Percentiles rank a stretch among this genome's conserved stretches.
Evolutionary conservation across 1,140 invertebrate genomes (phyloP).

Genomic region (Conus betulinus): DNA sequence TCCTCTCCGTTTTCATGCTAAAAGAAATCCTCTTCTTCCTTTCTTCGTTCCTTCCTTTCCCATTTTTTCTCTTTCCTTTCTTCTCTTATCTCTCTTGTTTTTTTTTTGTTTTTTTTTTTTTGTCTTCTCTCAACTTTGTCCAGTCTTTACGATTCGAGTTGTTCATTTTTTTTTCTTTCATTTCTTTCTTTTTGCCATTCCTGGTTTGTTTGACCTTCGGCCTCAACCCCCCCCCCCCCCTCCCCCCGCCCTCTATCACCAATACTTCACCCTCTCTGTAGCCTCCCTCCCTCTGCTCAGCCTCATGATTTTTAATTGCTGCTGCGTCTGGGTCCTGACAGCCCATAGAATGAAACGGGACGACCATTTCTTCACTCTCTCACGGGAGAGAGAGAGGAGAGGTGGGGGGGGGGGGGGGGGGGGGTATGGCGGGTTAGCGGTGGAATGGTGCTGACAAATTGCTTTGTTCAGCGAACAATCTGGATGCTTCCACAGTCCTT

Average conservation of each 20-base stretch:
- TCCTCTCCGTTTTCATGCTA: constrained; percentile 13
- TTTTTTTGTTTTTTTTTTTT: too few species aligned
- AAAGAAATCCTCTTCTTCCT: neutral
- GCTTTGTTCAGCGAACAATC: neutral
- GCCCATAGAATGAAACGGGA: too few species aligned
- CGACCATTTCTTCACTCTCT: too few species aligned
- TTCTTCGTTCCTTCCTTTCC: neutral
- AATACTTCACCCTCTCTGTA: neutral
- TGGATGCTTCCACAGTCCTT: neutral
- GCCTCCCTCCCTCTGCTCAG: too few species aligned
- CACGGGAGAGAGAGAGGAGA: too few species aligned
- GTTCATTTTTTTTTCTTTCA: constrained; percentile 4
- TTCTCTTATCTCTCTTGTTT: too few species aligned
- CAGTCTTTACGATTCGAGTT: too few species aligned
- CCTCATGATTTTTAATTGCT: neutral
- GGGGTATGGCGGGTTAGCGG: too few species aligned
- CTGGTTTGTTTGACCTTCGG: neutral
- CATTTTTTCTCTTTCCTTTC: too few species aligned
- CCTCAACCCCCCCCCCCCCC: neutral
- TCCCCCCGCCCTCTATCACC: neutral
- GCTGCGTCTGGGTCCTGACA: neutral
- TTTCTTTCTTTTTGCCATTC: neutral
- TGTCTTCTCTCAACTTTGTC: too few species aligned
- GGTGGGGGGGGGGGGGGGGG: too few species aligned
- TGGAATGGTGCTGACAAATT: neutral